Conservation (phyloP, 1,140 invertebrate genomes). For the Acromyrmex charruanus region DNA sequence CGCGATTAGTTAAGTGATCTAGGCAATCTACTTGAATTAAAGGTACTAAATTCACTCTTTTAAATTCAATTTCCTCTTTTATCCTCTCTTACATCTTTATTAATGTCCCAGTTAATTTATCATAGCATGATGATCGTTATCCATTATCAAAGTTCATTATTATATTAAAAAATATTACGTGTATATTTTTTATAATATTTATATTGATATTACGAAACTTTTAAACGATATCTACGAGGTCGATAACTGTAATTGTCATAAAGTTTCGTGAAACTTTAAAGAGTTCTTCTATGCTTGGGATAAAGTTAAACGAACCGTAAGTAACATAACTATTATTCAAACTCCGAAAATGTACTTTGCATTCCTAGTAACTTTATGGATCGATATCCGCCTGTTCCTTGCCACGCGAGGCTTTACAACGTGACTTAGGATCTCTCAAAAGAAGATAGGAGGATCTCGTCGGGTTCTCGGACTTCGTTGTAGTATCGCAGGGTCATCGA, state of each 20-base stretch:
- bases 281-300: slow-evolving; percentile 1
- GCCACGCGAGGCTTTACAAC: slow-evolving; percentile 56
- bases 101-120: not conserved
- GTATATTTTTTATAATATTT: not conserved
- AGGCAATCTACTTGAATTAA: slow-evolving; percentile 49
- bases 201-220: not conserved
- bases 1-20: slow-evolving; percentile 69
- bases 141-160: not conserved
- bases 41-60: slow-evolving; percentile 47
- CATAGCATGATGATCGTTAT: not conserved
- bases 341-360: slow-evolving; percentile 61
- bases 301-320: slow-evolving; percentile 37
- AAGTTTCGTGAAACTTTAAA: not conserved
- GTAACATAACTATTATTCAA: slow-evolving; percentile 36
- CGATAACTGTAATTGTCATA: slow-evolving; percentile 3
- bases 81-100: not conserved
- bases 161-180: too few species aligned
- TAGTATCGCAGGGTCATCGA: slow-evolving; percentile 70
- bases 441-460: slow-evolving; percentile 47
- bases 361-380: slow-evolving; percentile 65
- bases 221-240: not conserved
- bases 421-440: slow-evolving; percentile 49
- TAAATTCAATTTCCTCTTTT: not conserved
- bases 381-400: slow-evolving; percentile 57
- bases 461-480: slow-evolving; percentile 48